Base-by-base conservation (phyloP, 2,797 vertebrate species). In the Aplochiton taeniatus region DNA sequence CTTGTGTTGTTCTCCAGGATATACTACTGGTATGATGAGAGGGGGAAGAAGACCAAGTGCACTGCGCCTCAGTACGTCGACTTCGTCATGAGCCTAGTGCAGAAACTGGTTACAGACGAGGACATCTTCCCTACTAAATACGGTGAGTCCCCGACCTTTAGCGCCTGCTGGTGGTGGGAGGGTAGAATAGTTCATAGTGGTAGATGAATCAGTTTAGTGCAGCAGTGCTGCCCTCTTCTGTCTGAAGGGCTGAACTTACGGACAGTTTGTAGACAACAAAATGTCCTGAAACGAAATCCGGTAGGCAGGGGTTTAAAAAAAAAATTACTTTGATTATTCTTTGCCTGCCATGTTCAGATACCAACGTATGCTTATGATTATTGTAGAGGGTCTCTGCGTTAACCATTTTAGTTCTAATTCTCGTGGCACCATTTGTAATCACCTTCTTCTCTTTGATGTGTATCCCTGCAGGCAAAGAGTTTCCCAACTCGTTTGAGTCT, bases 11-110 rank as follows among this genome's bases (percentile, higher is more conserved):
- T 48, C 51, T 47, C 63, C 89, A 99, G 97, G 90, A 97, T 96
- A 91, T 98, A 98, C 94, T 96, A 96, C 95, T 98, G 97, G 97
- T 94, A 98, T 85, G 97, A 99, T 4, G 97, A 98, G 84, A 94
- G 92, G 91, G 97, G 97, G 73, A 98, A 97, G 93, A 99, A 99
- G 91, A 94, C 95, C 31, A 99, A 99, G 86, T 98, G 97, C 92
- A 98, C 97, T 1, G 97, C 96, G 58, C 97, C 97, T 9, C 97
- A 99, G 89, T 99, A 99, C 4, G 95, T 99, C 8, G 97, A 99
- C 90, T 98, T 98, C 0, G 97, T 99, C 77, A 99, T 98, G 97
- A 98, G 96, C 79, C 94, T 95, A 0, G 96, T 96, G 90, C 97
- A 99, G 92, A 98, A 98, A 75, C 92, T 98, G 85, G 96, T 99